Evolutionary conservation across 1,140 invertebrate genomes (phyloP).

Genomic region (Gonatopus flavifemur): DNA sequence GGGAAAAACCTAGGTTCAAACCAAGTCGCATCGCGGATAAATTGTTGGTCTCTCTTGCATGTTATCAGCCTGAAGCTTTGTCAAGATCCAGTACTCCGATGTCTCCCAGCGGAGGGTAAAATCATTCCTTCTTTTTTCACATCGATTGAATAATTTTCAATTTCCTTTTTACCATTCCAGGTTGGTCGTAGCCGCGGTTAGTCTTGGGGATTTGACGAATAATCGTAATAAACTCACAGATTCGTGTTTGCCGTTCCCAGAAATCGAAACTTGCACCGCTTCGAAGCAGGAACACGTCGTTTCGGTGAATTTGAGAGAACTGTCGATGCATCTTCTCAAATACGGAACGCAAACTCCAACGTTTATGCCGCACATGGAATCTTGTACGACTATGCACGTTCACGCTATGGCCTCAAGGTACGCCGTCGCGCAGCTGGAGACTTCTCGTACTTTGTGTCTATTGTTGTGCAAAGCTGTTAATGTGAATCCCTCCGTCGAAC

Average conservation of each 20-base stretch:
- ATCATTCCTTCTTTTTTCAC: slow-evolving; percentile 12
- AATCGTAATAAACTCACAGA: slow-evolving; percentile 48
- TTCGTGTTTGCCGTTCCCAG: slow-evolving; percentile 70
- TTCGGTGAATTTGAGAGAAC: slow-evolving; percentile 79
- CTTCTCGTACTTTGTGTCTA: slow-evolving; percentile 74
- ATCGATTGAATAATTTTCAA: slow-evolving; percentile 2
- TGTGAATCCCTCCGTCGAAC: slow-evolving; percentile 66
- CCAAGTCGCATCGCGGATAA: slow-evolving; percentile 73
- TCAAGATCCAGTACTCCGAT: slow-evolving; percentile 81
- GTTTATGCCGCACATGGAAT: slow-evolving; percentile 45
- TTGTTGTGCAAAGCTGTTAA: slow-evolving; percentile 70
- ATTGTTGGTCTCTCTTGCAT: slow-evolving; percentile 73
- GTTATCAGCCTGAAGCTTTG: slow-evolving; percentile 83
- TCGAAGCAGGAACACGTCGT: slow-evolving; percentile 85
- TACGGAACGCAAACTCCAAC: slow-evolving; percentile 59
- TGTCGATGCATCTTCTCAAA: slow-evolving; percentile 80
- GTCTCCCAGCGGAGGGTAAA: slow-evolving; percentile 67
- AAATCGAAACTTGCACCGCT: slow-evolving; percentile 82
- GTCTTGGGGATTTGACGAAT: slow-evolving; percentile 53
- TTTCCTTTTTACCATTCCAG: slow-evolving; percentile 23
- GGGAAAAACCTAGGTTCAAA: slow-evolving; percentile 65
- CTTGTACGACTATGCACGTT: slow-evolving; percentile 70
- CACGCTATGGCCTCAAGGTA: slow-evolving; percentile 80
- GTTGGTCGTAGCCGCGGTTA: slow-evolving; percentile 42
- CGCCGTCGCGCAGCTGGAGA: slow-evolving; percentile 76